These are phyloP conservation scores for Trichechus manatus DNA, from an alignment of 2,113 vertebrate species.

Conservation along the genomic window DNA sequence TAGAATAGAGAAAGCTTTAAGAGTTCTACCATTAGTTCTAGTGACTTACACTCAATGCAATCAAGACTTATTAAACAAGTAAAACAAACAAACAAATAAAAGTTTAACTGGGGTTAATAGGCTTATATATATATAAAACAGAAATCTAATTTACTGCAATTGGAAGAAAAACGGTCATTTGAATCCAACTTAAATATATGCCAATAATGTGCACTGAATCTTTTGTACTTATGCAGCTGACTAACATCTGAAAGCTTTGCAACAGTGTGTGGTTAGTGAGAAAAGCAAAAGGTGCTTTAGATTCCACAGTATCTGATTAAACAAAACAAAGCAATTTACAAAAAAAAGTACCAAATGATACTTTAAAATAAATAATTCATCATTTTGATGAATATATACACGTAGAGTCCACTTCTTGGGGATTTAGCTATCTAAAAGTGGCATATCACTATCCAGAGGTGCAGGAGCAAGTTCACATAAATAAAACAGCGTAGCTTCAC, in stretches of 20 bases:
- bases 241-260: constrained; percentile 74
- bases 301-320: constrained; percentile 85
- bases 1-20: constrained; percentile 72
- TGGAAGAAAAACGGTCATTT: constrained; percentile 71
- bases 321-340: constrained; percentile 88
- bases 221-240: constrained; percentile 56
- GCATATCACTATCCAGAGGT: constrained; percentile 89
- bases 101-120: constrained; percentile 74
- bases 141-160: constrained; percentile 66
- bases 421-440: constrained; percentile 89
- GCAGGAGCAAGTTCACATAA: constrained; percentile 94
- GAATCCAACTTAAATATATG: constrained; percentile 72
- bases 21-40: constrained; percentile 70
- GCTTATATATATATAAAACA: constrained; percentile 67
- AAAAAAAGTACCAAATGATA: constrained; percentile 90
- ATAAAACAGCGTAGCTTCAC: constrained; percentile 95
- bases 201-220: constrained; percentile 71
- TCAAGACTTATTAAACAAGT: constrained; percentile 73
- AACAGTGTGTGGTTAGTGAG: constrained; percentile 73
- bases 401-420: constrained; percentile 47
- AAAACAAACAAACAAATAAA: constrained; percentile 63
- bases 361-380: constrained; percentile 93
- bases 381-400: constrained; percentile 92
- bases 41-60: constrained; percentile 70
- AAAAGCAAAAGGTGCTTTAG: constrained; percentile 81